Evolutionary conservation across 1,140 invertebrate species (phyloP), one percentile per base, ranked within the genome.

Genomic region (Drosophila navojoa): DNA sequence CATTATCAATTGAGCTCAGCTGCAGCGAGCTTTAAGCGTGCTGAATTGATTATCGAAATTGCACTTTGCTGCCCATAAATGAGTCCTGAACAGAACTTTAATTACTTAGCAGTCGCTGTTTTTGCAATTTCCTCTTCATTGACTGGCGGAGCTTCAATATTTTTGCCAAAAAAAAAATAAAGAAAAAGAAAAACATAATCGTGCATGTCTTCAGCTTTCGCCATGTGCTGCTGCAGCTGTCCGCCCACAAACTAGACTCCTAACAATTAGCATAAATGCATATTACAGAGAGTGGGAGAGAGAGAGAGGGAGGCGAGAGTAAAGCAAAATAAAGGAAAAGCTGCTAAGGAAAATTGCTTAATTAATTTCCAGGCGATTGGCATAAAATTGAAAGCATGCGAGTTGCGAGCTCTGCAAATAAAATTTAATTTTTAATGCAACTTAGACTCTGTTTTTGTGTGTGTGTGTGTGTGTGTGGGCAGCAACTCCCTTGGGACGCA

Each of bases 251-350:
- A 38, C 74, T 25, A 47, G 50, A n/a, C 25, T 60, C 16, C 29
- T 50, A 50, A 49, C 69, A 82, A 84, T 82, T 84, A 84, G 78
- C 76, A 84, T 82, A 79, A 84, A 84, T 76, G 81, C 80, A 79
- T 64, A 52, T 42, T 16, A 29, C 13, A 52, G n/a, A 52, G 19
- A 52, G 25, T 16, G 11, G 50, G 73, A 81, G 76, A 80, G 53
- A 76, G 59, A 61, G 42, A 45, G 40, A 50, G 38, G 19, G 35
- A 38, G 25, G 27, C 49, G 38, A 35, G 25, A 45, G 5, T 27
- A 27, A 2, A 27, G 19, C 1, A 19, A 19, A 19, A 19, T 49
- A 49, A 54, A 47, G 47, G 49, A 60, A 71, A 82, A 72, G 45
- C 68, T 76, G 67, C 61, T 25, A 61, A 61, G 77, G 69, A 77